Base-by-base conservation (phyloP, 2,888 invertebrate species). In the Synanthedon tipuliformis region DNA sequence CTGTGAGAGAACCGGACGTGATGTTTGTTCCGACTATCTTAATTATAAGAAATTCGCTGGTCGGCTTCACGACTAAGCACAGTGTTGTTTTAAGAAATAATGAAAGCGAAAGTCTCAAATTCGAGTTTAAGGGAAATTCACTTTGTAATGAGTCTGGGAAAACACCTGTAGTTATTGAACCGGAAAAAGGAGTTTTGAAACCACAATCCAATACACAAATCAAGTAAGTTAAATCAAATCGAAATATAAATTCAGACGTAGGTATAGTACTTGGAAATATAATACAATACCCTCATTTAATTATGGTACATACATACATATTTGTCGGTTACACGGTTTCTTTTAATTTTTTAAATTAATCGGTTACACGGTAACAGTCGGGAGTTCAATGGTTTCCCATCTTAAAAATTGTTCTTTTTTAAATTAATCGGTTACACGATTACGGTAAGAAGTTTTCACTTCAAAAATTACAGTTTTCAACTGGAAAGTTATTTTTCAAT, bases 1-100 rank as follows among this genome's bases (percentile, higher is more conserved):
- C 85, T 50, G 90, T 92, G 0, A 78, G 88, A 54, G 92, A 93
- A 61, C 91, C 93, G 0, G 86, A 88, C 16, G 88, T 93, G 4
- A 76, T 82, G 51, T 91, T 92, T 65, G 78, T 89, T 16, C 85
- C 89, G 23, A 88, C 89, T 0, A 89, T 90, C 62, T 68, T 92
- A 54, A 77, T 88, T 51, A 86, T 93, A 65, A 88, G 88, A 57
- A 89, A 92, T 55, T 90, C 92, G 0, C 73, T 92, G 11, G 83
- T 92, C 50, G 91, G 91, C 62, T 82, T 88, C 53, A 83, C 81
- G 2, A 75, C 83, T 1, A 73, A 71, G 1, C 81, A 86, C 51
- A 58, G 72, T 1, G 72, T 90, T 1, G 62, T 71, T 13, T 63
- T 92, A 52, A 81, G 80, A 55, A 92, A 91, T 61, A 83, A 85